Evolutionary conservation across 2,888 invertebrate genomes (phyloP), one percentile per base, ranked within the genome.

Genomic region (Nymphalis urticae): DNA sequence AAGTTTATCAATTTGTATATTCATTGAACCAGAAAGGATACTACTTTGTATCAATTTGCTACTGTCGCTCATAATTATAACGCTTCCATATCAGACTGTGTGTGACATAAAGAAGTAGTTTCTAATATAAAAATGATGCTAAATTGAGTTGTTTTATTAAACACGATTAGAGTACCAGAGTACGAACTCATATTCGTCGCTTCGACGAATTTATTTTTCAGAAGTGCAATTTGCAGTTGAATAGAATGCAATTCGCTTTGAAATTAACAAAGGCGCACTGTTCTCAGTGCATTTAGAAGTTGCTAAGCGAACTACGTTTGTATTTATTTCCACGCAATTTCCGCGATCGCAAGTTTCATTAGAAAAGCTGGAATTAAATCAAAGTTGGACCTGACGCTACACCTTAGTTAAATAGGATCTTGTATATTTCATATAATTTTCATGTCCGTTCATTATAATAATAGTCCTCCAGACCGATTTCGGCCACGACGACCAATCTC

Each of bases 321-420:
- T 85, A 84, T 88, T 88, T 87, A 87, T 87, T 87, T 87, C 83
- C 83, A 85, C 85, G 83, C 85, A 87, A 87, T 89, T 85, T 86
- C 83, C 81, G 77, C 79, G 78, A 81, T 82, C 78, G 82, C 79
- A 82, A 85, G 84, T 87, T 89, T 85, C 85, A 85, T 87, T 87
- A 84, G 83, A 77, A 83, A 85, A 82, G 64, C 69, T 65, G 77
- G 76, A 58, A 58, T 77, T 78, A 76, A 80, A 70, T 73, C 79
- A 85, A 88, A 89, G 82, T 87, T 88, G 19, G 58, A 42, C 58
- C 42, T 58, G 10, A 48, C 27, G 21, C 48, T 48, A 53, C 8
- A 58, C 56, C 36, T 63, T 63, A 58, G 36, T 58, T 58, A 10
- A 42, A 58, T 58, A 42, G n/a, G 9, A 4, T 42, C 19, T 42